Percentiles rank a stretch among this genome's conserved stretches.
phyloP scores from a whole-genome alignment of 2,797 vertebrate species.

The Tinamus major region DNA sequence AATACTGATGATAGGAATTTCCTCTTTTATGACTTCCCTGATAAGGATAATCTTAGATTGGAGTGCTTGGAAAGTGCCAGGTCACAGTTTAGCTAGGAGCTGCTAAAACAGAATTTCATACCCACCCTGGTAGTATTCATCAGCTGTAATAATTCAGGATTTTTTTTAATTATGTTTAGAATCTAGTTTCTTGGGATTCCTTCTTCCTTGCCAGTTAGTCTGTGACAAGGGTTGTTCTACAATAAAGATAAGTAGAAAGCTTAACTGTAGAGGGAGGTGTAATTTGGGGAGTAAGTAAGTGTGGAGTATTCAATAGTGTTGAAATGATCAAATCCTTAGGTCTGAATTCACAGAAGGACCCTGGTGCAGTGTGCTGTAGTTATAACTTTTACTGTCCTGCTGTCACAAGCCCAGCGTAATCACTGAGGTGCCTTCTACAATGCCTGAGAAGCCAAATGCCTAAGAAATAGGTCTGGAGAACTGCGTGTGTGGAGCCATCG shows the following conservation, averaged over 20 bases:
- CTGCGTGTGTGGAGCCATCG: background rate
- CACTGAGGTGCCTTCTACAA: background rate
- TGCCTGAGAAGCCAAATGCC: background rate
- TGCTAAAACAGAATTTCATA: background rate
- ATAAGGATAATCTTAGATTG: conserved; percentile 23
- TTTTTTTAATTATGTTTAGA: background rate
- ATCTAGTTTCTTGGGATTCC: background rate
- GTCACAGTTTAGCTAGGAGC: background rate
- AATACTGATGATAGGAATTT: background rate
- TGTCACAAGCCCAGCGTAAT: background rate
- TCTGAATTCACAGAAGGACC: background rate
- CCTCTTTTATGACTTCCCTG: background rate
- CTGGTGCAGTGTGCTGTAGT: background rate
- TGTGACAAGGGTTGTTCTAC: background rate
- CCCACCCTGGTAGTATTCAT: background rate
- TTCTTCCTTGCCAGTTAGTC: background rate
- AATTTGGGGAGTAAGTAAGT: background rate
- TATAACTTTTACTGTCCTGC: too few species aligned
- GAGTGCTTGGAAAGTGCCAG: background rate
- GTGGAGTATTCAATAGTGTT: background rate
- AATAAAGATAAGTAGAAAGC: background rate
- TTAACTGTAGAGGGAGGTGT: background rate
- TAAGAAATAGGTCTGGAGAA: background rate
- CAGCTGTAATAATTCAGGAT: background rate
- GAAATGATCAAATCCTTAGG: background rate